phyloP scores from a whole-genome alignment of 2,797 vertebrate genomes.

The Poeciliopsis turneri region DNA sequence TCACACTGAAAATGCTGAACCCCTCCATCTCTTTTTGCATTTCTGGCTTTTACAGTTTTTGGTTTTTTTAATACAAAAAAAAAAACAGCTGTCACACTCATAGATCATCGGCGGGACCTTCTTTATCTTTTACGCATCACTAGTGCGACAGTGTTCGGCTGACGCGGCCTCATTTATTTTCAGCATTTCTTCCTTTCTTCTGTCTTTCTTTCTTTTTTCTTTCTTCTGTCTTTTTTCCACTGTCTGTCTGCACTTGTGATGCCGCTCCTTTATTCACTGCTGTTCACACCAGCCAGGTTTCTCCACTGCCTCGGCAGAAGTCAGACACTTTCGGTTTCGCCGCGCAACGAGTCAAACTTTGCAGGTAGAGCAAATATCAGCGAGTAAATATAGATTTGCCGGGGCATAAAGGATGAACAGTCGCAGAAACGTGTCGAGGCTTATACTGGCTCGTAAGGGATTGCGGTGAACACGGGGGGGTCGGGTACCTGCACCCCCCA shows the following conservation, averaged over 20 bases:
- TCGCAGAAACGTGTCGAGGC: not conserved
- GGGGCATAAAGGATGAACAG: not conserved
- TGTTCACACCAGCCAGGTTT: slow-evolving; percentile 51
- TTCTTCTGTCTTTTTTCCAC: slow-evolving; percentile 30
- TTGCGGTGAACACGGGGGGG: slow-evolving; percentile 26
- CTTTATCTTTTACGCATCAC: slow-evolving; percentile 97
- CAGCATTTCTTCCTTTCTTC: slow-evolving; percentile 31
- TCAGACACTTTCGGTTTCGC: slow-evolving; percentile 21
- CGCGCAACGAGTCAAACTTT: not conserved
- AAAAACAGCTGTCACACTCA: slow-evolving; percentile 60
- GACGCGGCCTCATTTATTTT: slow-evolving; percentile 79
- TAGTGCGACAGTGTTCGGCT: slow-evolving; percentile 81
- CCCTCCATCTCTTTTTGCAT: slow-evolving; percentile 8
- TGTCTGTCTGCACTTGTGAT: slow-evolving; percentile 40
- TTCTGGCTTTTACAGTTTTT: slow-evolving; percentile 1
- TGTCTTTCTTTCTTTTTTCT: not conserved
- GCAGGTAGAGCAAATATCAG: not conserved
- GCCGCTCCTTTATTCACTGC: slow-evolving; percentile 74
- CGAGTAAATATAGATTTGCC: not conserved
- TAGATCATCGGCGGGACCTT: slow-evolving; percentile 84
- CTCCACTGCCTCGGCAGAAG: slow-evolving; percentile 46
- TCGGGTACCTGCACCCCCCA: slow-evolving; percentile 37
- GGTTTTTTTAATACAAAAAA: not conserved
- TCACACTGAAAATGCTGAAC: not conserved
- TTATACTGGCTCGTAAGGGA: not conserved